Conservation (phyloP, 2,888 invertebrate genomes). For the Melipona beecheii region DNA sequence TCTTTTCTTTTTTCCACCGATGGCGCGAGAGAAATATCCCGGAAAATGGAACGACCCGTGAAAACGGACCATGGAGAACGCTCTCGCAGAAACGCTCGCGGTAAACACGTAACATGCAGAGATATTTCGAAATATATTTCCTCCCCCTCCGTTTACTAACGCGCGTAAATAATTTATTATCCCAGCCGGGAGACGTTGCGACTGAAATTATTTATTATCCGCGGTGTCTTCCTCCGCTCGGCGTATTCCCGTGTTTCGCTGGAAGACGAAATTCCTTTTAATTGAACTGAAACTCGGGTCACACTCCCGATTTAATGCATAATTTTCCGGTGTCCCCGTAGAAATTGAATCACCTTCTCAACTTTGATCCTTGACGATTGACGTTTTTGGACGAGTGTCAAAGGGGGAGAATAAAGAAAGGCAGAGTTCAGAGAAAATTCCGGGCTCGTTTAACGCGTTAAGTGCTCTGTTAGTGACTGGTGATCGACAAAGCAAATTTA, state of each 20-base stretch:
- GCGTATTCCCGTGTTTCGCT: not conserved
- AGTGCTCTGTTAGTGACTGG: no score
- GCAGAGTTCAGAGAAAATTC: not conserved
- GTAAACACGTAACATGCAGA: not conserved
- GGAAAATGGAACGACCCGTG: not conserved
- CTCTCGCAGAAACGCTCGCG: not conserved
- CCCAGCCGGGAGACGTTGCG: not conserved
- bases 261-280: not conserved
- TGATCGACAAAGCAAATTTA: no score
- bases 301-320: not conserved
- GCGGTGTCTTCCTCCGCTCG: not conserved
- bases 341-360: no score
- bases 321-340: not conserved
- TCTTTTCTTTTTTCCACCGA: not conserved
- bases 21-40: not conserved
- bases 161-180: conserved; percentile 4
- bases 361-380: no score
- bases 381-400: no score
- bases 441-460: not conserved
- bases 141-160: not conserved
- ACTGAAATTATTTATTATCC: conserved; percentile 2
- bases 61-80: not conserved
- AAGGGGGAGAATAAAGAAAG: no score
- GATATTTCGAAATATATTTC: not conserved
- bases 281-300: not conserved